Base-by-base conservation (phyloP, 2,797 vertebrate genomes). In the Pteropus rufus region DNA sequence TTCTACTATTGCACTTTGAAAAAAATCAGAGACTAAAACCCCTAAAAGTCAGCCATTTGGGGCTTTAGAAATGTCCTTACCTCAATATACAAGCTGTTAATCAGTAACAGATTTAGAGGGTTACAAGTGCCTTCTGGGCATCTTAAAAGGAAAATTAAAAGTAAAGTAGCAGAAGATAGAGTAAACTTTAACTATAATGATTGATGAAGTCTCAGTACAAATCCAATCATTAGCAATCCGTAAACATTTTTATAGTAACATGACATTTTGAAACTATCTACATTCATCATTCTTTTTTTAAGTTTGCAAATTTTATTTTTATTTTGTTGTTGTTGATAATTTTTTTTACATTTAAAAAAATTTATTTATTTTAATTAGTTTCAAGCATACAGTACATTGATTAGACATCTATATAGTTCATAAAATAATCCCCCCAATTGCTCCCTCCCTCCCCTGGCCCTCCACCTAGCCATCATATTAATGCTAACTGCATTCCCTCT, bases 21-120 rank as follows among this genome's bases (percentile, higher is more conserved):
- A 96, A 76, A 97, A 98, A 80, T 85, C 90, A 98, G 96, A 98
- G 92, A 97, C 97, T 95, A 97, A 98, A 98, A 98, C 93, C 97
- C 97, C 93, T 96, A 70, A 98, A 97, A 98, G 97, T 98, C 98
- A 98, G 98, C 97, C 95, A 97, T 98, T 98, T 97, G 96, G 97
- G 92, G 93, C 87, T 97, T 97, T 98, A 96, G 94, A 98, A 97
- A 97, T 97, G 94, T 89, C 93, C 81, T 98, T 96, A 98, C 96
- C 94, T 97, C 98, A 98, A 96, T 94, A 97, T 98, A 97, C 90
- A 88, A 97, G 89, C 92, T 97, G 96, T 98, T 98, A 98, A 98
- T 98, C 90, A 98, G 34, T 98, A 98, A 98, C 97, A 98, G 96
- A 97, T 72, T 79, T 83, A 89, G 93, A 96, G 56, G 93, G 81